A percentile compares a stretch with the other conserved stretches of the same genome.
Evolutionary conservation across 53 echinoderm and acorn worm genomes (phyloP).

Genomic region (Crossaster papposus): DNA sequence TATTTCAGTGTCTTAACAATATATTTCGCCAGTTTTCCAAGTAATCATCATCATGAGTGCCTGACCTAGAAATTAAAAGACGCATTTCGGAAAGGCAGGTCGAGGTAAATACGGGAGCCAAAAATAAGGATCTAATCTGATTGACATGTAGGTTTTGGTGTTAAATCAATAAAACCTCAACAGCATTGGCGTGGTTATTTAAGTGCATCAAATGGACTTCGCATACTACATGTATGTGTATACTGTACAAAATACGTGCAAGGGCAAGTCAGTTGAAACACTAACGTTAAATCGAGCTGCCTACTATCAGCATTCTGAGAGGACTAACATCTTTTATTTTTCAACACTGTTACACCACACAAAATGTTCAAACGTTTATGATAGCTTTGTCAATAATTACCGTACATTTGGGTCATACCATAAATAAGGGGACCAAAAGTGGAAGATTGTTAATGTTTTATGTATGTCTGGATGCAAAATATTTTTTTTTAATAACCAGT

Average conservation of each 20-base stretch:
- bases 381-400: too few relatives aligned
- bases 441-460: too few relatives aligned
- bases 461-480: too few relatives aligned
- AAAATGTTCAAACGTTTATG: background rate
- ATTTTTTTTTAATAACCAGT: too few relatives aligned
- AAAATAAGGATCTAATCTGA: constrained; percentile 46
- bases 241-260: too few relatives aligned
- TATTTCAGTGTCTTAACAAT: background rate
- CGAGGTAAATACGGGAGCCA: background rate
- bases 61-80: background rate
- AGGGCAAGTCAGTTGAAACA: constrained; percentile 24
- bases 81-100: background rate
- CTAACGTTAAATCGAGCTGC: background rate
- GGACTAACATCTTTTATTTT: background rate
- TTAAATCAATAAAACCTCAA: constrained; percentile 48
- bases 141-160: constrained; percentile 47
- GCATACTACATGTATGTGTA: too few relatives aligned
- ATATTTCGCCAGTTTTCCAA: background rate
- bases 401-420: too few relatives aligned
- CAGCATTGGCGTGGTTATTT: background rate
- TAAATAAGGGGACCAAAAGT: too few relatives aligned
- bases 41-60: background rate
- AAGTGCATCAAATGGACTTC: constrained; percentile 34
- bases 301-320: background rate
- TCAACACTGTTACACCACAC: background rate